Percentiles rank a stretch among this genome's conserved stretches.
phyloP scores from a whole-genome alignment of 2,113 vertebrate species.

The Trachemys scripta region DNA sequence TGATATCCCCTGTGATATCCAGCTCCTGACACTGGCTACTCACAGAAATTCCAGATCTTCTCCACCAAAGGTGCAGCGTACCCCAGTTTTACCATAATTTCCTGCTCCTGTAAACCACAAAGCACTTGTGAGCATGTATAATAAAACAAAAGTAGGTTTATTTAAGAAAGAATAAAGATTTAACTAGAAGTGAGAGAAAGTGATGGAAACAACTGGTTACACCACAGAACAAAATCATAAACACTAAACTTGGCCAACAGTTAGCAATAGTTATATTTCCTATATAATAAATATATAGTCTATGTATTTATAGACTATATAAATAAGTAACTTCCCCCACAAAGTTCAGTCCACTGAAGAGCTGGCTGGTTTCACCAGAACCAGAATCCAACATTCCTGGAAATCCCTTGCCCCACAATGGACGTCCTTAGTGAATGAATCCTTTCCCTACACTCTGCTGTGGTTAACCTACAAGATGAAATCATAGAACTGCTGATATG shows the following conservation, averaged over 20 bases:
- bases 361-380: too few species aligned
- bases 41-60: neutral
- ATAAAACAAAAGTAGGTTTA: neutral
- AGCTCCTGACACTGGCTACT: neutral
- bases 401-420: too few species aligned
- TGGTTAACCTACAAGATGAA: neutral
- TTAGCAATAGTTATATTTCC: too few species aligned
- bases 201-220: neutral
- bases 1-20: neutral
- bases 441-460: neutral
- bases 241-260: neutral
- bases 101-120: neutral
- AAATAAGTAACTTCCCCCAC: too few species aligned
- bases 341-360: too few species aligned
- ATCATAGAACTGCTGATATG: neutral
- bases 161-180: neutral
- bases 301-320: too few species aligned
- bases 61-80: neutral
- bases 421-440: too few species aligned
- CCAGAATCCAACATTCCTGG: too few species aligned
- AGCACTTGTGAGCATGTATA: neutral
- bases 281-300: too few species aligned
- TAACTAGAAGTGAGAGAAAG: neutral
- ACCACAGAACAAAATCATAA: neutral
- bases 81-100: neutral